A percentile compares a stretch with the other conserved stretches of the same genome.
These are phyloP conservation scores for Muraenolepis orangiensis DNA, from an alignment of 2,797 vertebrate genomes.

Conservation along the genomic window DNA sequence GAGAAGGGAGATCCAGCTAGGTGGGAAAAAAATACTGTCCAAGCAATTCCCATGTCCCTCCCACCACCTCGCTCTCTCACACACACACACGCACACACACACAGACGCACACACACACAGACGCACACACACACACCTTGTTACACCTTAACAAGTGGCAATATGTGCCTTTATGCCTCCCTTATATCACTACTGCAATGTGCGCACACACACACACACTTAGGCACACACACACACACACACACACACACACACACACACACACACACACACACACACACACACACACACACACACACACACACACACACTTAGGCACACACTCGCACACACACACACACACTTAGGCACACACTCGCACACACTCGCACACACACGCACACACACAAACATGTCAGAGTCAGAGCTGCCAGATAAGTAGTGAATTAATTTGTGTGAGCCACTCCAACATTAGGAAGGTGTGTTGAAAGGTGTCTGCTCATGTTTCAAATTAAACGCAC, in stretches of 20 bases:
- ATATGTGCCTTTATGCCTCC: conserved; percentile 45
- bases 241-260: too few species aligned
- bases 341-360: conserved; percentile 17
- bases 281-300: too few species aligned
- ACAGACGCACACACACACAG: conserved; percentile 19
- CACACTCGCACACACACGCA: conserved; percentile 41
- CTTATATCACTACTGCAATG: conserved; percentile 52
- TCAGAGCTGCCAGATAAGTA: conserved; percentile 92
- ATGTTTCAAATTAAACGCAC: conserved; percentile 99
- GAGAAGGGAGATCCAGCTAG: conserved; percentile 28
- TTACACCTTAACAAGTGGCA: conserved; percentile 52
- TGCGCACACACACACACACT: not conserved
- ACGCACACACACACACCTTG: conserved; percentile 32
- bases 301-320: too few species aligned
- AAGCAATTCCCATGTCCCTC: conserved; percentile 42
- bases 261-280: too few species aligned
- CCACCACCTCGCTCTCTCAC: conserved; percentile 36
- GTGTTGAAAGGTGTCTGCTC: conserved; percentile 99
- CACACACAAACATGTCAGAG: conserved; percentile 68
- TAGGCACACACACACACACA: too few species aligned
- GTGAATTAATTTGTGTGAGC: conserved; percentile 99
- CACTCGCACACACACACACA: conserved; percentile 4
- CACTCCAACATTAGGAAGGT: conserved; percentile 99
- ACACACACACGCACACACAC: conserved; percentile 23
- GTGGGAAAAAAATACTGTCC: conserved; percentile 30